Base-by-base conservation (phyloP, 1,140 invertebrate species). In the Oppia nitens region DNA sequence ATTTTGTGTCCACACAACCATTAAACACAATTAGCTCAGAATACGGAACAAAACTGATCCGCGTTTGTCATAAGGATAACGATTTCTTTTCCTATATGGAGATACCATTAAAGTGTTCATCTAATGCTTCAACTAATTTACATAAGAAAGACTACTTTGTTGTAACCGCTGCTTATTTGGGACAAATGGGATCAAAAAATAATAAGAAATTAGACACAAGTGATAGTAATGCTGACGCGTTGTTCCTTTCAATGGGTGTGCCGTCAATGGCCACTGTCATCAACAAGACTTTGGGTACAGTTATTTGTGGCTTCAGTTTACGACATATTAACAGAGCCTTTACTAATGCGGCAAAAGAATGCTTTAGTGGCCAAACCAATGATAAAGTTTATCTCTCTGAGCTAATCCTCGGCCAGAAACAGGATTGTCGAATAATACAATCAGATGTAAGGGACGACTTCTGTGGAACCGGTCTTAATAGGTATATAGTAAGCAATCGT, bases 41-140 rank as follows among this genome's bases (percentile, higher is more conserved):
- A 25, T 61, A 58, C n/a, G 63, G 66, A 25, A 66, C 65, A 11
- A 48, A 63, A 12, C 52, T 69, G 20, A 64, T 54, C 0, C 52
- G 68, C 25, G 51, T 69, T 12, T 68, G 68, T 56, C 51, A 57
- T 1, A 24, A 61, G 2, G 68, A 69, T 49, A 47, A 49, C 1
- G 45, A 47, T 17, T 67, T 67, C 52, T 60, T 62, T 48, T 68
- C 68, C 1, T 69, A 69, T 60, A 64, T 65, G 0, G 68, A 69
- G 47, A 53, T 69, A 1, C 53, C 66, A 9, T 40, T 69, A 4
- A 29, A 24, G 2, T 69, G 68, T 47, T 49, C 60, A 0, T 59
- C 55, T n/a, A 59, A 57, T 14, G n/a, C n/a, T n/a, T n/a, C n/a
- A n/a, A n/a, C n/a, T n/a, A 17, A 17, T 40, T 6, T 9, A 40